Evolutionary conservation across 2,888 invertebrate genomes (phyloP).

Genomic region (Phorcus lineatus): DNA sequence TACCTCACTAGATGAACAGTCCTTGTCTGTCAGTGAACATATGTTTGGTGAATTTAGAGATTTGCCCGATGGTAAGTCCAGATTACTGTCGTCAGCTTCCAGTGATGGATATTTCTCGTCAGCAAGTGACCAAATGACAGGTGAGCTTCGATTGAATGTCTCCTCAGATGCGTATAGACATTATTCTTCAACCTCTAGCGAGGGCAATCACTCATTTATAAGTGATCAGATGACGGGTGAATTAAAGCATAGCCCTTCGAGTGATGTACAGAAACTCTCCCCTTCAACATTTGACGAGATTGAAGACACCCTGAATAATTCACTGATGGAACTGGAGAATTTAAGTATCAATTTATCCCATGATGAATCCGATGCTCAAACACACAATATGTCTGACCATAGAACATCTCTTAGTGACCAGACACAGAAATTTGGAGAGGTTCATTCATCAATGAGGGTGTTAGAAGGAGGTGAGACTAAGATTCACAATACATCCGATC

Average conservation of each 20-base stretch:
- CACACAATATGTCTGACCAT: background rate
- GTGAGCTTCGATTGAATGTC: background rate
- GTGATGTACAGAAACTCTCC: background rate
- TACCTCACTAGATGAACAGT: background rate
- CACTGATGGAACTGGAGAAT: background rate
- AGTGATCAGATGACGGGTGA: conserved; percentile 18
- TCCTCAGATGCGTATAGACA: background rate
- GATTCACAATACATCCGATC: too few relatives aligned
- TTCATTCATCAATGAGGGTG: background rate
- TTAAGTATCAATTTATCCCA: background rate
- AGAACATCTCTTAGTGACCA: background rate
- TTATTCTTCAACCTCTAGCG: background rate
- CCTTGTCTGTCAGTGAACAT: background rate
- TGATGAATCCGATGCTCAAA: background rate
- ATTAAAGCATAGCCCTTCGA: background rate
- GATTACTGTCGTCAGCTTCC: background rate
- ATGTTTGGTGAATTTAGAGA: background rate
- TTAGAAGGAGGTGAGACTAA: too few relatives aligned
- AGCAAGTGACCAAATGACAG: background rate
- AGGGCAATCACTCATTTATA: background rate
- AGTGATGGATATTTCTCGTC: conserved; percentile 13
- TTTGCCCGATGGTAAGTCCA: background rate
- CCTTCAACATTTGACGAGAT: background rate
- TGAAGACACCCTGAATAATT: background rate
- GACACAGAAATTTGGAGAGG: background rate